These are phyloP conservation scores for Iselma pallidipennis DNA, from an alignment of 2,888 invertebrate genomes.

Conservation along the genomic window DNA sequence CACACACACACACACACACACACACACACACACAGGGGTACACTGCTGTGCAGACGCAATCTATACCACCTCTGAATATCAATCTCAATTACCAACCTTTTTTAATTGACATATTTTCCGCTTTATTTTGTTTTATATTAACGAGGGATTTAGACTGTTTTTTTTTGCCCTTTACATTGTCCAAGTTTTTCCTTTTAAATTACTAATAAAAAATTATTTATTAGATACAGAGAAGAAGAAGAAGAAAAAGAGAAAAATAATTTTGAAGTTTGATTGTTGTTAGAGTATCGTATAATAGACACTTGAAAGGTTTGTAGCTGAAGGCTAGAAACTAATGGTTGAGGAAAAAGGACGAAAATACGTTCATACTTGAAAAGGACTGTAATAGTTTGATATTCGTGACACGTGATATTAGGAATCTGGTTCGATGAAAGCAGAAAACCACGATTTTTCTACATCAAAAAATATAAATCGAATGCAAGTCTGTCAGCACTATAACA, in stretches of 20 bases:
- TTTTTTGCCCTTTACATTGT: neutral
- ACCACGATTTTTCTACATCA: neutral
- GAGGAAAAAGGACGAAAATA: neutral
- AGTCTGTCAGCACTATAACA: neutral
- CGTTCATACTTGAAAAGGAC: neutral
- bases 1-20: too few relatives aligned
- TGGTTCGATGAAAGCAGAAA: neutral
- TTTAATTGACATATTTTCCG: slow-evolving; percentile 22
- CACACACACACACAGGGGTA: too few relatives aligned
- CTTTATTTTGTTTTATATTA: slow-evolving; percentile 6
- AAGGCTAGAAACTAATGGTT: neutral
- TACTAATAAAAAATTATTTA: neutral
- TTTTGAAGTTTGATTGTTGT: neutral
- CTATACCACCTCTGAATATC: slow-evolving; percentile 14
- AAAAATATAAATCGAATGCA: neutral
- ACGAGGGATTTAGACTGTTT: slow-evolving; percentile 5
- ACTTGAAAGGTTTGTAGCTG: neutral
- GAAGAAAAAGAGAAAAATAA: too few relatives aligned
- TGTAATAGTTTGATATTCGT: neutral
- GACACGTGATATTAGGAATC: neutral
- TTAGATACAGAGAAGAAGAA: neutral
- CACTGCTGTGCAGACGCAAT: slow-evolving; percentile 14
- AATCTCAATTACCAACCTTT: slow-evolving; percentile 18
- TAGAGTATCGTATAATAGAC: neutral
- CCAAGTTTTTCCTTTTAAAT: neutral